These are phyloP conservation scores for Artibeus lituratus DNA, from an alignment of 2,797 vertebrate species.

Conservation along the genomic window DNA sequence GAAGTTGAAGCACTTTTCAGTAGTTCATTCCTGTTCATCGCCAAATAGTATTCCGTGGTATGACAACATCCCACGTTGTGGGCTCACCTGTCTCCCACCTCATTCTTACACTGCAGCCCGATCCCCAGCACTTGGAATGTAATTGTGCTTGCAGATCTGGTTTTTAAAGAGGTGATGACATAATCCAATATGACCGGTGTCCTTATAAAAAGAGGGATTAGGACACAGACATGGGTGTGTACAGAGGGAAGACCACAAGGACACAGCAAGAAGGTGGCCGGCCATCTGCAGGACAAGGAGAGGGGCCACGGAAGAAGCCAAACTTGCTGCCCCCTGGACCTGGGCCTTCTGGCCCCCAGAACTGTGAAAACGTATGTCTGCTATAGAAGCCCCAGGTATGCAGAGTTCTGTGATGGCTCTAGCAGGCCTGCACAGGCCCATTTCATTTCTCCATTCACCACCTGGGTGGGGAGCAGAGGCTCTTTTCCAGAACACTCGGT, in stretches of 20 bases:
- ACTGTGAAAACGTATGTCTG: too few relatives aligned
- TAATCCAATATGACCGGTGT: background rate
- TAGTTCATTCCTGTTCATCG: background rate
- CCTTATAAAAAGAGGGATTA: background rate
- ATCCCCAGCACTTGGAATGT: background rate
- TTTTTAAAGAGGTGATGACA: background rate
- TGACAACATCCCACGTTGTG: too few relatives aligned
- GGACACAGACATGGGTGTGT: rapidly evolving
- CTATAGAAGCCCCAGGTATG: background rate
- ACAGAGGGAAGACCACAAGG: background rate
- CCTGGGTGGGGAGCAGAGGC: too few relatives aligned
- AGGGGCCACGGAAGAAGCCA: too few relatives aligned
- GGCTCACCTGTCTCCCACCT: background rate
- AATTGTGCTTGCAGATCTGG: background rate
- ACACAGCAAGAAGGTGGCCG: background rate
- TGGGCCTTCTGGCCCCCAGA: too few relatives aligned
- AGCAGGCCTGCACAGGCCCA: background rate
- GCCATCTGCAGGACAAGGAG: background rate
- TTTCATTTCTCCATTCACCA: background rate
- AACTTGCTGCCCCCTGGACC: too few relatives aligned
- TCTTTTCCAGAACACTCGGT: background rate
- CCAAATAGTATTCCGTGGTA: background rate
- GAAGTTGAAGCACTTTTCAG: background rate
- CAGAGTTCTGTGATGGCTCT: background rate
- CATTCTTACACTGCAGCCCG: background rate